Conservation (phyloP, 2,113 vertebrate genomes). For the Axis porcinus region DNA sequence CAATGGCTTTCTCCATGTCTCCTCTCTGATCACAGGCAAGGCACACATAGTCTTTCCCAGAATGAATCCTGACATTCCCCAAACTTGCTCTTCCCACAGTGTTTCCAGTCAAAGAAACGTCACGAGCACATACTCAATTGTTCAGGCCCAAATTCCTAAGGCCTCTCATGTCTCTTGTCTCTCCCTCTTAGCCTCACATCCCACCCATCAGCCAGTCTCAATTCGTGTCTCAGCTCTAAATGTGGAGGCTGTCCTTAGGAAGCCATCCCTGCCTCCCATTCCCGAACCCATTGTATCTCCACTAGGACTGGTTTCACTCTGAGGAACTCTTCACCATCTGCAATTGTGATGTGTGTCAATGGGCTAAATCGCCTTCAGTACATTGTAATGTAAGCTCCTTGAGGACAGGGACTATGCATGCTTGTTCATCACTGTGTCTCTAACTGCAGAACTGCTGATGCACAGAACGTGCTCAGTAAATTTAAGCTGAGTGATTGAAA, state of each 20-base stretch:
- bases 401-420: neutral
- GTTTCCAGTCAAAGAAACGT: neutral
- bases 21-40: neutral
- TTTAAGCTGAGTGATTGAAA: neutral
- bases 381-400: neutral
- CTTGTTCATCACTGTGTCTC: neutral
- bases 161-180: neutral
- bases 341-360: too few relatives aligned
- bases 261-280: neutral
- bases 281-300: neutral
- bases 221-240: neutral
- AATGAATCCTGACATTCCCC: neutral
- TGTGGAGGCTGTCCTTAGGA: neutral
- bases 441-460: neutral
- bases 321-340: neutral
- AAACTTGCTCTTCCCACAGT: neutral
- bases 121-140: neutral
- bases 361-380: neutral
- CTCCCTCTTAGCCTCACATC: neutral
- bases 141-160: neutral
- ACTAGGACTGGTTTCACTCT: neutral
- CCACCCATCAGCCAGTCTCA: neutral
- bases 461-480: neutral
- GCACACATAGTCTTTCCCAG: neutral
- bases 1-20: neutral